Percentiles rank a stretch among this genome's conserved stretches.
phyloP scores from a whole-genome alignment of 2,113 vertebrate genomes.

The Muscicapa adusta region DNA sequence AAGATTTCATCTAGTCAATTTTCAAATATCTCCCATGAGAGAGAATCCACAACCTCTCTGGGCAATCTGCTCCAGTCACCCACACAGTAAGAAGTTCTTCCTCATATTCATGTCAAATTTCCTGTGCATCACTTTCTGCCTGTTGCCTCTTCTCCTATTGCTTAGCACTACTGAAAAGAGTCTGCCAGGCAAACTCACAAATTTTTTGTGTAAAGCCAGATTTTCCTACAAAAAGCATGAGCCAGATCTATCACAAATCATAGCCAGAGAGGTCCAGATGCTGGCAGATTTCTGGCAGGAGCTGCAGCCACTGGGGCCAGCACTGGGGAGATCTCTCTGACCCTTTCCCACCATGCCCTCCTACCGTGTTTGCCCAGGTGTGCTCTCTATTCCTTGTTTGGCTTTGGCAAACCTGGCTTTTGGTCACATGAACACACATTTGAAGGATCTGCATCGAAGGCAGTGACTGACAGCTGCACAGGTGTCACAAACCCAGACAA shows the following conservation, averaged over 20 bases:
- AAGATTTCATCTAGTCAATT: neutral
- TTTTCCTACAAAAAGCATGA: neutral
- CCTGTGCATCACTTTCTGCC: neutral
- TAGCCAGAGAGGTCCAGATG: neutral
- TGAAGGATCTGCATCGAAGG: neutral
- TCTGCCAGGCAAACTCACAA: neutral
- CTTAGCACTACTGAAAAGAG: neutral
- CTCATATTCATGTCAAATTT: neutral
- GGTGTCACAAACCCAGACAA: neutral
- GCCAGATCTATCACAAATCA: neutral
- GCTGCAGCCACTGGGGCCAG: neutral
- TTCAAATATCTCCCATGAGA: neutral
- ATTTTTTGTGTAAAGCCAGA: neutral
- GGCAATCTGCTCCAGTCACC: neutral
- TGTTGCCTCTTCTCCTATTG: neutral
- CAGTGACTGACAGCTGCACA: neutral
- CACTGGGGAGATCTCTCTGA: conserved; percentile 25
- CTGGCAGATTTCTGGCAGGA: neutral
- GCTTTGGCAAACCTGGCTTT: neutral
- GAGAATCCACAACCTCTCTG: neutral
- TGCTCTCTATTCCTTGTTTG: neutral
- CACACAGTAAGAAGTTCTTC: neutral
- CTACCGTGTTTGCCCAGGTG: conserved; percentile 34
- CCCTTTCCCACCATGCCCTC: neutral
- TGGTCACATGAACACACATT: neutral